Conservation (phyloP, 1,140 invertebrate genomes). For the Cyphomyrmex costatus region DNA sequence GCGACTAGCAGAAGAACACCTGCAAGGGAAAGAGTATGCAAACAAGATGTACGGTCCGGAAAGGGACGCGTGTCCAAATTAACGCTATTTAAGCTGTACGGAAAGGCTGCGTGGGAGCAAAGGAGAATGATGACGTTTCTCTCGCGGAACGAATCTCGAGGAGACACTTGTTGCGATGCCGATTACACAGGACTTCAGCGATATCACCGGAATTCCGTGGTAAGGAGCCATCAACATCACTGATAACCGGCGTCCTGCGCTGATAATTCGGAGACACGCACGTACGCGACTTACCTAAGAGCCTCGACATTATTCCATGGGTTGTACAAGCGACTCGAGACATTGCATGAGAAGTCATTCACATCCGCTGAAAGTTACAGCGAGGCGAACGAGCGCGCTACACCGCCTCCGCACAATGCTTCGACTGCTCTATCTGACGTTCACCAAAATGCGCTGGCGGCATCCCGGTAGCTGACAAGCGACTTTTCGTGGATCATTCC, state of each 20-base stretch:
- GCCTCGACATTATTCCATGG: slow-evolving; percentile 18
- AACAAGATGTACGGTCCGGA: background rate
- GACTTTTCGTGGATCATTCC: slow-evolving; percentile 82
- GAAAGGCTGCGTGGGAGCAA: background rate
- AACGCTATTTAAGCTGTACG: background rate
- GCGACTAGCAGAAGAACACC: slow-evolving; percentile 73
- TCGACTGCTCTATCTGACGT: slow-evolving; percentile 43
- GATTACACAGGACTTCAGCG: background rate
- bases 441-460: slow-evolving; percentile 24
- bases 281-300: slow-evolving; percentile 16
- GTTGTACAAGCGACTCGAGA: background rate
- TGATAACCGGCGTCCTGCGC: background rate
- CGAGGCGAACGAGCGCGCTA: background rate
- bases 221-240: background rate
- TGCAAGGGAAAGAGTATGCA: slow-evolving; percentile 4
- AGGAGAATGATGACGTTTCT: background rate
- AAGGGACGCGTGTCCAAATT: background rate
- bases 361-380: slow-evolving; percentile 13
- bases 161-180: slow-evolving; percentile 37
- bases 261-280: background rate
- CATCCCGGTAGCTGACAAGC: slow-evolving; percentile 61
- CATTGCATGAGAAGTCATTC: slow-evolving; percentile 15
- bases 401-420: slow-evolving; percentile 75
- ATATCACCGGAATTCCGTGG: background rate
- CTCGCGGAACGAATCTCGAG: background rate